Evolutionary conservation across 2,113 vertebrate genomes (phyloP).

Genomic region (Motacilla tschutschensis): DNA sequence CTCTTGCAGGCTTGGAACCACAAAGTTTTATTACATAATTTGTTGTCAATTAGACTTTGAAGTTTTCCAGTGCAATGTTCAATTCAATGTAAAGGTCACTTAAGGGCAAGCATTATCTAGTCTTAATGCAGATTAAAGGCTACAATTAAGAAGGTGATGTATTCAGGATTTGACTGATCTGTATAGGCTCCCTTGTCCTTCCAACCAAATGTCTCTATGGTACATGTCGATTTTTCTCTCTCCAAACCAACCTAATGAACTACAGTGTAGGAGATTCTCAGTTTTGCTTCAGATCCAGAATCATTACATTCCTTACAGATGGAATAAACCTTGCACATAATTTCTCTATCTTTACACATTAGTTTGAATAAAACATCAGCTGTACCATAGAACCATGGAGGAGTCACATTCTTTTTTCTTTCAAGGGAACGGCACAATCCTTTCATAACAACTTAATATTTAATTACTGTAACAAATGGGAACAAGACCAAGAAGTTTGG

Average conservation of each 20-base stretch:
- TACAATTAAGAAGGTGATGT: background rate
- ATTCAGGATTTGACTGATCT: background rate
- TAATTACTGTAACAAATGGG: slow-evolving; percentile 50
- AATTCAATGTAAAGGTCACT: background rate
- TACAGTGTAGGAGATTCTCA: background rate
- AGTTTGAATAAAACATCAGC: background rate
- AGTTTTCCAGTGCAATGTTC: background rate
- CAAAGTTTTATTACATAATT: background rate
- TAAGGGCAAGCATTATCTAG: slow-evolving; percentile 3
- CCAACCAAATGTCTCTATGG: background rate
- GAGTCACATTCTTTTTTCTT: background rate
- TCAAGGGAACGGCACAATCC: background rate
- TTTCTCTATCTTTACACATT: background rate
- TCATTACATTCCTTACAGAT: background rate
- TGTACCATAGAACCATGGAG: background rate
- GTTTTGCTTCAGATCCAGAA: background rate
- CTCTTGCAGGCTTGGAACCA: background rate
- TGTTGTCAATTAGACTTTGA: background rate
- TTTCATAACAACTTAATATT: slow-evolving; percentile 37
- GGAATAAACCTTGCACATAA: background rate
- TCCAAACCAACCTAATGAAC: background rate
- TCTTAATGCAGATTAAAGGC: background rate
- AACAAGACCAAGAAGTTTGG: slow-evolving; percentile 51
- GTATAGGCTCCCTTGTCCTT: background rate
- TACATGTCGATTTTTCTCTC: background rate